Evolutionary conservation across 2,888 invertebrate species (phyloP), one percentile per base, ranked within the genome.

Genomic region (Actias luna): DNA sequence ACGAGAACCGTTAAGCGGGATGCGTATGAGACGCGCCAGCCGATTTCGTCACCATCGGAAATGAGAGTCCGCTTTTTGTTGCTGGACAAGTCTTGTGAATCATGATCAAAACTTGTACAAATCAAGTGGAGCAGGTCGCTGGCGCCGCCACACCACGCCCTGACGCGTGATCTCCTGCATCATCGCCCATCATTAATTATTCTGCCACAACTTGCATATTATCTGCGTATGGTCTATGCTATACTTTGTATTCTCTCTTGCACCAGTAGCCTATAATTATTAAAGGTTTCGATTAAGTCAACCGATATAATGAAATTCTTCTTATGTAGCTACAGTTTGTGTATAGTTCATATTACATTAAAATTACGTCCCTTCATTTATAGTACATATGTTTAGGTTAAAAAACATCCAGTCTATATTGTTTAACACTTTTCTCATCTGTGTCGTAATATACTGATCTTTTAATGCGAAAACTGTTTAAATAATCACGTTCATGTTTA

Each of bases 121-220:
- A 57, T 61, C 57, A 61, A 61, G 61, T 61, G 61, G 61, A 61
- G 57, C 61, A 59, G 59, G 61, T 59, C 50, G 64, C 73, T 74
- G 89, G 91, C 90, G 90, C 89, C 90, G 83, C 71, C 68, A 73
- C 69, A 82, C 88, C 90, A 87, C 89, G 88, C 89, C 89, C 84
- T 72, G 75, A 68, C 64, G 74, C 77, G 71, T 73, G 74, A 75
- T 80, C 82, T 78, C 77, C 83, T 79, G 79, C 79, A 79, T 77
- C 78, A 79, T 85, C 84, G 81, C 69, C 78, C 77, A 78, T 82
- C 83, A 80, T 81, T 86, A 85, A 84, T 84, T 84, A 87, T 84
- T 82, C 83, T 77, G 77, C 79, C 78, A 78, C 80, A 76, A 80
- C 80, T 80, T 83, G 79, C 78, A 79, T 77, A 80, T 78, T 80